These are phyloP conservation scores for Thamnaconus septentrionalis DNA, from an alignment of 2,113 vertebrate genomes.

Conservation along the genomic window DNA sequence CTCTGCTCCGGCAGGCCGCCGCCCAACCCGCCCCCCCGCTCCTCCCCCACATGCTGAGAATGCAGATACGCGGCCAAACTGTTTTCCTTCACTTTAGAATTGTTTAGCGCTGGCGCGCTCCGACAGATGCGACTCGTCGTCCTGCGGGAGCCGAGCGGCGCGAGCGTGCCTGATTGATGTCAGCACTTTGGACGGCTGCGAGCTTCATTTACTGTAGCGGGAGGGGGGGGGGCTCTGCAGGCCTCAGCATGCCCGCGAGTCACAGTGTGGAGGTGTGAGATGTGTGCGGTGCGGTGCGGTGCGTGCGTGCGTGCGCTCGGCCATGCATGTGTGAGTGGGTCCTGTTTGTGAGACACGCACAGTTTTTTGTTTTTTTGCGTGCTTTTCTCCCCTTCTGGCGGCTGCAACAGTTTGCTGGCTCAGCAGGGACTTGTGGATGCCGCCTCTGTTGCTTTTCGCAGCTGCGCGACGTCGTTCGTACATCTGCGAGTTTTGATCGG, in stretches of 20 bases:
- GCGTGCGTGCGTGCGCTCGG: conserved; percentile 10
- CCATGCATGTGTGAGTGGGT: conserved; percentile 13
- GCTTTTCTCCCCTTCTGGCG: background rate
- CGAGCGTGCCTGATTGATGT: conserved; percentile 70
- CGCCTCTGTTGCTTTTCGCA: conserved; percentile 49
- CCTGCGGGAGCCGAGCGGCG: conserved; percentile 54
- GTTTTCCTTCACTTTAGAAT: conserved; percentile 58
- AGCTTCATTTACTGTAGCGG: conserved; percentile 69
- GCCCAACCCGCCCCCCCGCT: conserved; percentile 31
- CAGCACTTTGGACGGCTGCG: conserved; percentile 60
- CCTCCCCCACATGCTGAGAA: conserved; percentile 15
- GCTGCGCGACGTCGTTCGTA: conserved; percentile 49
- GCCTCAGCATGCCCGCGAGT: too few relatives aligned
- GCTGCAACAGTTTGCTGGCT: conserved; percentile 61
- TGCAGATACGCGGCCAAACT: conserved; percentile 54
- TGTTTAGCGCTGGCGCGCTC: conserved; percentile 62
- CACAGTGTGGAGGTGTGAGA: conserved; percentile 39
- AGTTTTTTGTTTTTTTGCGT: conserved; percentile 9
- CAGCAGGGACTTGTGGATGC: conserved; percentile 62
- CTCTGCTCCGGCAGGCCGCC: too few relatives aligned
- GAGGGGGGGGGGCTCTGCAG: conserved; percentile 6
- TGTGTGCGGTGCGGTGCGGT: conserved; percentile 29
- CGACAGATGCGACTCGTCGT: conserved; percentile 68
- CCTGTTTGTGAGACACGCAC: conserved; percentile 29
- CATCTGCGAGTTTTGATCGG: conserved; percentile 53